Conservation (phyloP, 2,113 vertebrate genomes). For the human (Homo sapiens) region GRCh38 chr2:137816501-137817000, state of each 20-base stretch:
- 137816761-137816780: not conserved
- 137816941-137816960: not conserved
- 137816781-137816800: not conserved
- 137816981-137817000: not conserved
- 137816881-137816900: not conserved
- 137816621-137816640: no score
- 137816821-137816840: not conserved
- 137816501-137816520: no score
- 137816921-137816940: not conserved
- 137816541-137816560: no score
- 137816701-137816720: not conserved
- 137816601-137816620: no score
- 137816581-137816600: no score
- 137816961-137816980: not conserved
- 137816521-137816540: no score
- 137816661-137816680: no score
- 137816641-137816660: no score
- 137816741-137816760: not conserved
- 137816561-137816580: no score
- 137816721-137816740: not conserved
- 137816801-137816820: not conserved
- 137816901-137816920: not conserved
- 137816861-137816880: not conserved
- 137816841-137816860: not conserved
- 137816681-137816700: no score